A percentile compares a stretch with the other conserved stretches of the same genome.
Evolutionary conservation across 2,113 vertebrate genomes (phyloP).

Genomic region (Rhinolophus ferrumequinum): DNA sequence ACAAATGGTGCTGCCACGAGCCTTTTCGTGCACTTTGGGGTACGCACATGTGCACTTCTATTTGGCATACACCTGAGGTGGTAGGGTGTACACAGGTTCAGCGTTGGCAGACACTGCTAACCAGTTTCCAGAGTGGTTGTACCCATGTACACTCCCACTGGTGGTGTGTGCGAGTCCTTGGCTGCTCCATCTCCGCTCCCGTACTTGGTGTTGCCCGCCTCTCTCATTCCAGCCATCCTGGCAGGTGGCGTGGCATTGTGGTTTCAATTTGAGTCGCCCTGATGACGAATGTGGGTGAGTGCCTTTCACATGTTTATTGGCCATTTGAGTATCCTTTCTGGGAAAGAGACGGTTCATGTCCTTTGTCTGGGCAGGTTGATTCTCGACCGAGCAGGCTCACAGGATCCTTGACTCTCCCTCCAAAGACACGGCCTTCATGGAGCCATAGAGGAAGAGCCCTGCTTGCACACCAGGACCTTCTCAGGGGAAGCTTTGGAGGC

Average conservation of each 20-base stretch:
- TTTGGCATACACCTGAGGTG: neutral
- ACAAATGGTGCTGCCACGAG: neutral
- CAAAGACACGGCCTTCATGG: neutral
- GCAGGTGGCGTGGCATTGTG: neutral
- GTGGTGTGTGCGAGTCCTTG: rapidly evolving
- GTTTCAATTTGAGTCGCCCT: neutral
- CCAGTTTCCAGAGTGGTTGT: neutral
- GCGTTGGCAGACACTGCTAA: neutral
- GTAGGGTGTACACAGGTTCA: neutral
- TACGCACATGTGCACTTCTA: rapidly evolving
- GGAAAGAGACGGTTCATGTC: neutral
- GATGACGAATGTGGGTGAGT: neutral
- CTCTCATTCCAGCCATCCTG: neutral
- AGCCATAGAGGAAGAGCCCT: neutral
- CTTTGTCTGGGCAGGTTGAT: neutral
- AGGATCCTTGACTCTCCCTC: neutral
- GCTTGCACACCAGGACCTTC: neutral
- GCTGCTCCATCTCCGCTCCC: rapidly evolving
- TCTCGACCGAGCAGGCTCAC: neutral
- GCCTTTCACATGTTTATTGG: neutral
- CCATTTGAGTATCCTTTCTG: neutral
- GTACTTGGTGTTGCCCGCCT: too few relatives aligned
- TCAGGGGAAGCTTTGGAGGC: neutral
- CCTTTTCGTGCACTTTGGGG: neutral
- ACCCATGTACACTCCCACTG: rapidly evolving